These are phyloP conservation scores for Caenorhabditis tropicalis DNA, from an alignment of 1,140 invertebrate species.

Conservation along the genomic window DNA sequence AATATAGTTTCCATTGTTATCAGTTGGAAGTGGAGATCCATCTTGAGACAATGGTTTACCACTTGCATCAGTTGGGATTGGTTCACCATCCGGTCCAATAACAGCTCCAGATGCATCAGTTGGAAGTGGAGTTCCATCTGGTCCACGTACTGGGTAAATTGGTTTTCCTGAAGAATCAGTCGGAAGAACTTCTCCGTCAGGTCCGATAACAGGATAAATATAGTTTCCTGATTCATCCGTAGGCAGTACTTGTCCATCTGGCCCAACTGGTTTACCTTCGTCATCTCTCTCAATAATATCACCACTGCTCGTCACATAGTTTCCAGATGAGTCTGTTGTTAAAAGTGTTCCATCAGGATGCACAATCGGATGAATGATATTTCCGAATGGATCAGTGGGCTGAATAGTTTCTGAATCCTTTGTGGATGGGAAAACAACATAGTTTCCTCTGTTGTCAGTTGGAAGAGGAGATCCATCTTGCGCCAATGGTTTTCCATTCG, in stretches of 20 bases:
- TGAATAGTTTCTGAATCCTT: neutral
- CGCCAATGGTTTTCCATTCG: slow-evolving; percentile 24
- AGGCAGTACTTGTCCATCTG: slow-evolving; percentile 52
- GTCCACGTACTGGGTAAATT: slow-evolving; percentile 36
- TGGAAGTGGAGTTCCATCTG: slow-evolving; percentile 49
- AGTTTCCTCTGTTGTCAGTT: slow-evolving; percentile 39
- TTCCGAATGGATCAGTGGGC: slow-evolving; percentile 1
- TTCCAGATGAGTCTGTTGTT: slow-evolving; percentile 49
- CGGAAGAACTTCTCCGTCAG: slow-evolving; percentile 47
- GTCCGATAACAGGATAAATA: slow-evolving; percentile 52
- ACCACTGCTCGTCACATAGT: neutral
- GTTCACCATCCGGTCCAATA: slow-evolving; percentile 49
- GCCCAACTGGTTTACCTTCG: slow-evolving; percentile 50
- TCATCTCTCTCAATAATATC: slow-evolving; percentile 47
- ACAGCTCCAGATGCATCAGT: slow-evolving; percentile 47
- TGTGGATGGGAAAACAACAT: neutral
- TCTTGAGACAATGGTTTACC: slow-evolving; percentile 52
- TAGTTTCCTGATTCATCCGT: slow-evolving; percentile 49
- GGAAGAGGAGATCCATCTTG: slow-evolving; percentile 51
- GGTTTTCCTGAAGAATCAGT: slow-evolving; percentile 50
- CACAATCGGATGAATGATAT: slow-evolving; percentile 20
- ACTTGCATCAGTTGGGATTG: slow-evolving; percentile 52
- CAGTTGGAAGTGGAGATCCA: slow-evolving; percentile 52
- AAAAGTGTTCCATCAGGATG: slow-evolving; percentile 36
- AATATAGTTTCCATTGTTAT: slow-evolving; percentile 36